Evolutionary conservation across 2,113 vertebrate genomes (phyloP).

Genomic region (Equus przewalskii): DNA sequence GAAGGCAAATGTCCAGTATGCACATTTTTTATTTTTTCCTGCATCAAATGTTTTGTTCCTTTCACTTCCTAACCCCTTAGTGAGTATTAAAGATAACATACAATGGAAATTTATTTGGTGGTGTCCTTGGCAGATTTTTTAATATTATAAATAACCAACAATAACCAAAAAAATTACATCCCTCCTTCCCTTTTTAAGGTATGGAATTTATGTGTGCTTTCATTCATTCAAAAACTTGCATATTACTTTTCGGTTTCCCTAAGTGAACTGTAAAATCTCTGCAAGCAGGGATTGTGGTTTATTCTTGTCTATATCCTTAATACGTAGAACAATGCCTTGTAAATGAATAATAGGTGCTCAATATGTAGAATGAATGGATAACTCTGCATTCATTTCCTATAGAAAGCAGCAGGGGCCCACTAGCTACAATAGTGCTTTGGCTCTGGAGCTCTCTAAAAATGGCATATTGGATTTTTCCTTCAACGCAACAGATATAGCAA

Average conservation of each 20-base stretch:
- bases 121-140: background rate
- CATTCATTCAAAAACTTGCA: background rate
- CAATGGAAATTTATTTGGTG: background rate
- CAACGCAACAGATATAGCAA: constrained; percentile 54
- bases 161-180: background rate
- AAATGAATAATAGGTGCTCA: constrained; percentile 17
- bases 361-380: background rate
- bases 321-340: background rate
- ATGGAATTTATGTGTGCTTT: background rate
- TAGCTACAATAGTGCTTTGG: background rate
- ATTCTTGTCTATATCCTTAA: background rate
- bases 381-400: background rate
- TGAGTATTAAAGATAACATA: background rate
- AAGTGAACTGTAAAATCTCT: background rate
- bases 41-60: background rate
- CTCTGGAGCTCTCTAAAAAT: constrained; percentile 19
- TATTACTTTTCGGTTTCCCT: background rate
- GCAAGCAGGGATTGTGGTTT: background rate
- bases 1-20: background rate
- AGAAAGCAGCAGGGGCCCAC: fast-evolving
- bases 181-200: background rate
- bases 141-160: background rate
- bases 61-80: background rate
- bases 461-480: background rate
- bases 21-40: background rate